phyloP scores from a whole-genome alignment of 2,888 invertebrate genomes.

The Sminthurinus aureus region DNA sequence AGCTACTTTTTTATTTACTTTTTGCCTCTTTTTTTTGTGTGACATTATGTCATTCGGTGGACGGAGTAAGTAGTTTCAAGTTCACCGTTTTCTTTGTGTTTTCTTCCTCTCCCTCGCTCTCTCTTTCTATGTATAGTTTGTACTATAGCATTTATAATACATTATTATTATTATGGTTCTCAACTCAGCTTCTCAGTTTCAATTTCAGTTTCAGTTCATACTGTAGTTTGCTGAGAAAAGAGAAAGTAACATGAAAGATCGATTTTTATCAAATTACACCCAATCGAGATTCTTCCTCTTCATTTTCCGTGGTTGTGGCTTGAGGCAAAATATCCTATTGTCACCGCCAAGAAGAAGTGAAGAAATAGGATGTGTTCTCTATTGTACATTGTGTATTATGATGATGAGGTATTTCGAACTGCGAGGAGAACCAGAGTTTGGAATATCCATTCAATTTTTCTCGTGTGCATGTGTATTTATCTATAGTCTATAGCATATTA shows the following conservation, averaged over 20 bases:
- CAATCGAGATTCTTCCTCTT: constrained; percentile 26
- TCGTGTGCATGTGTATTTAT: too few species aligned
- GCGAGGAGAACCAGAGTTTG: too few species aligned
- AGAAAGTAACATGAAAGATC: constrained; percentile 18
- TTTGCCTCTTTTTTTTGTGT: too few species aligned
- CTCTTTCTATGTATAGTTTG: background rate
- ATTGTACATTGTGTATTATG: background rate
- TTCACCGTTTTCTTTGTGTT: background rate
- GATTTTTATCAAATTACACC: constrained; percentile 40
- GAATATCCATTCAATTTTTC: too few species aligned
- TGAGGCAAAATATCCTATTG: constrained; percentile 34
- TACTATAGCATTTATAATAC: too few species aligned
- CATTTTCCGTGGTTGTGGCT: background rate
- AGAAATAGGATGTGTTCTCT: constrained; percentile 1
- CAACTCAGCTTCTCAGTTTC: too few species aligned
- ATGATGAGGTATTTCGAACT: too few species aligned
- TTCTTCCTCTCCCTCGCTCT: background rate
- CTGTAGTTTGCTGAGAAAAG: background rate
- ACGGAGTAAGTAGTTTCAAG: background rate
- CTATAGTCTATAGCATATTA: too few species aligned
- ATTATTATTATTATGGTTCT: too few species aligned
- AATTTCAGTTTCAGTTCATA: too few species aligned
- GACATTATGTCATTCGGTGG: too few species aligned
- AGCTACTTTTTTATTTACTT: too few species aligned
- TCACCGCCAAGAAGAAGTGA: constrained; percentile 10